Evolutionary conservation across 2,797 vertebrate species (phyloP), one percentile per base, ranked within the genome.

Genomic region (Cynopterus sphinx): DNA sequence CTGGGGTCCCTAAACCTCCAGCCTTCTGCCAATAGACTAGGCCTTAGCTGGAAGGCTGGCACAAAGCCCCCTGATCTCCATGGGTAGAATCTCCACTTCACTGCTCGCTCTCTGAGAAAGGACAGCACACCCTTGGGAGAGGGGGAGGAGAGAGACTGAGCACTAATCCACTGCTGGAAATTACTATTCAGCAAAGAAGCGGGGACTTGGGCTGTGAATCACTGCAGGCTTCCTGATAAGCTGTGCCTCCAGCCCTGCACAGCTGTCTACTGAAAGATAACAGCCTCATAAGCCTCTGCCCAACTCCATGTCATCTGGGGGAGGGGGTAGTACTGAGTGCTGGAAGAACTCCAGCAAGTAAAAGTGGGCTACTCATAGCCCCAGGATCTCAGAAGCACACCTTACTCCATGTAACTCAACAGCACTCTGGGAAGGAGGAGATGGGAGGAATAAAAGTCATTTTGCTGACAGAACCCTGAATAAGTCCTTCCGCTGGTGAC

Each of bases 191-290:
- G 63, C 96, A 94, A 87, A 91, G 11, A 31, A 97, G 51, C 16
- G 0, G 63, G 51, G 94, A 95, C 57, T 96, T 96, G 95, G 92
- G 89, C 94, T 96, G 91, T 77, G 95, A 98, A 97, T 98, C 96
- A 97, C 97, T 98, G 97, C 97, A 97, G 73, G 36, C 77, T 90
- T 65, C 51, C 97, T 97, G 98, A 98, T 98, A 98, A 98, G 95
- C 67, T 0, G 0, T 90, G 89, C 95, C 95, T 95, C 73, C 36
- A 85, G 97, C 0, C 0, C 91, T 87, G 96, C 98, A 91, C 98
- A 97, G 97, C 98, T 97, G 98, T 95, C 96, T 97, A 96, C 78
- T 86, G 96, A 84, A 93, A 98, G 98, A 98, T 98, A 98, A 98
- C 90, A 75, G 97, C 68, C 86, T 86, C 63, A 22, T 89, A 96